Base-by-base conservation (phyloP, 2,797 vertebrate species). In the Dallia pectoralis region DNA sequence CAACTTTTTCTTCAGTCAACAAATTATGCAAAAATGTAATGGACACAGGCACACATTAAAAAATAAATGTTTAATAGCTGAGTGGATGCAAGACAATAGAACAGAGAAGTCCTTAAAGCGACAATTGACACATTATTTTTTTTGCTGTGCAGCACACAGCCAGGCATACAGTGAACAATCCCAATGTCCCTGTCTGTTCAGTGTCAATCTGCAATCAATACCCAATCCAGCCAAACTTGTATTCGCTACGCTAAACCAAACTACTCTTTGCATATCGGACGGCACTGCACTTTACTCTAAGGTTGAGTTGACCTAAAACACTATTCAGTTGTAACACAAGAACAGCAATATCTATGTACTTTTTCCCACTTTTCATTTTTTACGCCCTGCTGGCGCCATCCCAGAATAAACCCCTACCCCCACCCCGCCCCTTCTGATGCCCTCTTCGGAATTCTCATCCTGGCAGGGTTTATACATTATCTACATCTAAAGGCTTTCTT, bases 261-360 rank as follows among this genome's bases (percentile, higher is more conserved):
- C 91, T 93, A 95, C 90, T 90, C 89, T 91, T 94, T 85, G 91
- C 93, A 83, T 91, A 94, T 93, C 93, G 93, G 86, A 95, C 91
- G 93, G 86, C 95, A 96, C 94, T 93, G 93, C 91, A 92, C 88
- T 86, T 59, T 92, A 80, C 66, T 88, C 86, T 92, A 93, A 87
- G 84, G 81, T 80, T 87, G 87, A 89, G 87, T 83, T 89, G 83
- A 89, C 91, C 93, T 95, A 93, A 69, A 88, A 93, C 91, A 94
- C 91, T 87, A 25, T 82, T 87, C 74, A 83, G 85, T 84, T 81
- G 73, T 59, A 90, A 89, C 87, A 89, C 82, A 88, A 90, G 78
- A 89, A 85, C 87, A 95, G 88, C 89, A 91, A 93, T 89, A 90
- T 89, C 32, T 33, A 64, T 71, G 40, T 36, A 86, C 80, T 49